Evolutionary conservation across 2,888 invertebrate species (phyloP).

Genomic region (Ophraella communa): DNA sequence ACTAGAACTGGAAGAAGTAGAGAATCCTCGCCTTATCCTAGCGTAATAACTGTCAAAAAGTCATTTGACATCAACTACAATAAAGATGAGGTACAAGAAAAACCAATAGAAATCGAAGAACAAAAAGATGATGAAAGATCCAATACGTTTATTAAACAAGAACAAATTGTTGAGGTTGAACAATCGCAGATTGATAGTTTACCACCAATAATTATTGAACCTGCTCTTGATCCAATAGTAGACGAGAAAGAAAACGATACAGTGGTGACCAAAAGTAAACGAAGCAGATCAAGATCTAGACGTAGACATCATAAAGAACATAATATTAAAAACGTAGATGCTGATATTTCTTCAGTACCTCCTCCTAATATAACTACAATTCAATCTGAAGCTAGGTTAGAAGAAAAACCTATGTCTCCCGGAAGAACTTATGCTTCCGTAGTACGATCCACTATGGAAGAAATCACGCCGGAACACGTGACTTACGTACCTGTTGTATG

Average conservation of each 20-base stretch:
- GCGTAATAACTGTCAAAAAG: background rate
- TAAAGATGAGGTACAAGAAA: background rate
- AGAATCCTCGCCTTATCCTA: slow-evolving; percentile 40
- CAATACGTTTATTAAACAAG: slow-evolving; percentile 1
- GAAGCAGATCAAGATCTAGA: slow-evolving; percentile 7
- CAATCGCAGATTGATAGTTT: background rate
- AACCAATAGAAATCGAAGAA: background rate
- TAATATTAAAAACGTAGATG: background rate
- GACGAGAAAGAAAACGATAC: background rate
- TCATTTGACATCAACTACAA: background rate
- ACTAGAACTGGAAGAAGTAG: slow-evolving; percentile 42
- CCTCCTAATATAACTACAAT: background rate
- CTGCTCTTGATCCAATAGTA: background rate
- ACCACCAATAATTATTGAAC: background rate
- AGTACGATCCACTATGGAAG: slow-evolving; percentile 9
- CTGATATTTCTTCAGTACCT: background rate
- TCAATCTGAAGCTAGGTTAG: background rate
- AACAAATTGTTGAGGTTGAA: background rate
- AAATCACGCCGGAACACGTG: slow-evolving; percentile 2
- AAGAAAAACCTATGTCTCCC: slow-evolving; percentile 10
- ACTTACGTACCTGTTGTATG: background rate
- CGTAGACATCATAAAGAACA: slow-evolving; percentile 6
- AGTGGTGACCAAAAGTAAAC: background rate
- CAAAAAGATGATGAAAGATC: background rate
- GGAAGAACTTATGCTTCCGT: slow-evolving; percentile 17